Evolutionary conservation across 2,797 vertebrate species (phyloP), one percentile per base, ranked within the genome.

Genomic region (Tachyglossus aculeatus): DNA sequence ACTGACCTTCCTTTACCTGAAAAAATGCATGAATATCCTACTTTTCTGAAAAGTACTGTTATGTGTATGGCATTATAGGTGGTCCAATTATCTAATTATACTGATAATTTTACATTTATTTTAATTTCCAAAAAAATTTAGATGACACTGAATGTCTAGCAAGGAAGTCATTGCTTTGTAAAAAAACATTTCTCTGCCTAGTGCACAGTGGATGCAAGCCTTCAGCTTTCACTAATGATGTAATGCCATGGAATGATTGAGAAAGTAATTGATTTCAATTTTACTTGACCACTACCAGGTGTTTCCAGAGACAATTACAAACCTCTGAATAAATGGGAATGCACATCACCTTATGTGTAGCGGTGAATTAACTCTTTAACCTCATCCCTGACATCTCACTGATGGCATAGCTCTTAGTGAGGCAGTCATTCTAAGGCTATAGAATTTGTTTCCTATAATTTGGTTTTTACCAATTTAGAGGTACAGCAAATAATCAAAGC

Each of bases 291-390:
- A 94, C 90, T 92, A 94, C 92, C 93, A 95, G 94, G 93, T 95
- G 94, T 95, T 96, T 95, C 96, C 93, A 95, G 92, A 94, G 93
- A 94, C 94, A 95, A 94, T 95, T 95, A 94, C 79, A 91, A 91
- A 89, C 87, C 90, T 92, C 90, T 93, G 90, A 83, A 80, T 94
- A 90, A 91, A 87, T 92, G 86, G 88, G 92, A 93, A 94, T 92
- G 92, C 83, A 86, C 91, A 90, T 64, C 66, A 47, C 38, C 86
- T 90, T 92, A 95, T 90, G 92, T 90, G 92, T 91, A 93, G 92
- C 92, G 92, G 83, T 90, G 93, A 93, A 94, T 95, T 96, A 94
- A 94, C 83, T 93, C 92, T 90, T 86, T 95, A 94, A 94, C 94
- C 94, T 93, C 91, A 90, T 90, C 88, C 85, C 88, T 83, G 89